A percentile compares a stretch with the other conserved stretches of the same genome.
Evolutionary conservation across 2,888 invertebrate species (phyloP).

Genomic region (Oscheius sp.): DNA sequence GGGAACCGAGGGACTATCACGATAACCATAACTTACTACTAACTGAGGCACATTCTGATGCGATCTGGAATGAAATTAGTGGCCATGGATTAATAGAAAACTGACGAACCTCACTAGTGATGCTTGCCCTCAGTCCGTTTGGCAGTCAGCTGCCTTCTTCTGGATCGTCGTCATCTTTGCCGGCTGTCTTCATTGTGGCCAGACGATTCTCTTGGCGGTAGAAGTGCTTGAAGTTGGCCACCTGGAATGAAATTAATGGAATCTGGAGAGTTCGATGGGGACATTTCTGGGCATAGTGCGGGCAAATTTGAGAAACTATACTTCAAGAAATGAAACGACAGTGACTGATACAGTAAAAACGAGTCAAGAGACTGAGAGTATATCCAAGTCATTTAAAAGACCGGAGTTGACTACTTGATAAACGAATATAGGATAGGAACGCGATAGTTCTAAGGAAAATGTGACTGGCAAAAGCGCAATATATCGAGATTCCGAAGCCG

Average conservation of each 20-base stretch:
- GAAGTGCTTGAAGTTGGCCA: conserved; percentile 76
- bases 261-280: too few species aligned
- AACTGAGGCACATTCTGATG: neutral
- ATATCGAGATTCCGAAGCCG: too few species aligned
- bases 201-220: conserved; percentile 74
- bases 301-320: too few species aligned
- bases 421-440: too few species aligned
- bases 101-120: conserved; percentile 40
- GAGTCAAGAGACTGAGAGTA: too few species aligned
- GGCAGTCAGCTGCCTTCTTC: conserved; percentile 38
- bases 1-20: conserved; percentile 4
- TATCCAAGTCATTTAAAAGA: too few species aligned
- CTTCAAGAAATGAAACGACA: too few species aligned
- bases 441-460: neutral
- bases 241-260: conserved; percentile 49
- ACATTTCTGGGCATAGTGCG: too few species aligned
- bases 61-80: conserved; percentile 3
- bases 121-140: conserved; percentile 45
- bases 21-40: conserved; percentile 14
- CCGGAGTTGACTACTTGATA: too few species aligned
- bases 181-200: conserved; percentile 59
- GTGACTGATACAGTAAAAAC: too few species aligned
- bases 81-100: neutral
- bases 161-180: conserved; percentile 39
- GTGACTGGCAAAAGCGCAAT: too few species aligned